phyloP scores from a whole-genome alignment of 1,140 invertebrate genomes.

The Eciton burchellii region DNA sequence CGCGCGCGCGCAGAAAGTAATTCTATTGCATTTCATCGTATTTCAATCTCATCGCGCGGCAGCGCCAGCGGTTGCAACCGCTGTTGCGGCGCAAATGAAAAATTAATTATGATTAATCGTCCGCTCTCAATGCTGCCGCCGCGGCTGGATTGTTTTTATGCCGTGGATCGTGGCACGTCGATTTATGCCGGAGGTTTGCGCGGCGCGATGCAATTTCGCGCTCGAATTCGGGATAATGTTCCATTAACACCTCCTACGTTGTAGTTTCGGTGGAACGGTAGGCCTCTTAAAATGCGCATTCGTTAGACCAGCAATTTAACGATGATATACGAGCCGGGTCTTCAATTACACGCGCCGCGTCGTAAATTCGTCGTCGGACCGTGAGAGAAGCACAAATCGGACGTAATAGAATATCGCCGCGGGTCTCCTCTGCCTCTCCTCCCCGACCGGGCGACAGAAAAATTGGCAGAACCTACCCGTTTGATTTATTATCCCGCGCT shows the following conservation, averaged over 20 bases:
- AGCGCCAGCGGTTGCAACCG: too few relatives aligned
- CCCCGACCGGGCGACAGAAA: not conserved
- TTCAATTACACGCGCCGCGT: not conserved
- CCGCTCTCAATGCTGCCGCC: not conserved
- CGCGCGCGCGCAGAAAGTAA: too few relatives aligned
- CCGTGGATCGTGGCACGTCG: not conserved
- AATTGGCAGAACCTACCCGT: conserved; percentile 10
- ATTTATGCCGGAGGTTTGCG: not conserved
- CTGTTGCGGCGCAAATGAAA: not conserved
- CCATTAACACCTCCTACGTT: not conserved
- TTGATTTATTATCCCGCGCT: conserved; percentile 36
- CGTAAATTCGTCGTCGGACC: conserved; percentile 10
- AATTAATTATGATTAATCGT: not conserved
- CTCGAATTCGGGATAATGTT: not conserved
- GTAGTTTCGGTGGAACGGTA: not conserved
- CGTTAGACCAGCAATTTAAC: conserved; percentile 7
- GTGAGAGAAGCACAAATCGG: conserved; percentile 11
- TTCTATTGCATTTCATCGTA: too few relatives aligned
- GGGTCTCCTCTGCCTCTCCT: too few relatives aligned
- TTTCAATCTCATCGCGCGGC: too few relatives aligned
- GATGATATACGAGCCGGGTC: not conserved
- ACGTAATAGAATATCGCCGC: conserved; percentile 20
- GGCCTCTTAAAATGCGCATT: not conserved
- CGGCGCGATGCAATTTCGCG: not conserved
- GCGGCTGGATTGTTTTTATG: not conserved